Evolutionary conservation across 2,888 invertebrate genomes (phyloP), one percentile per base, ranked within the genome.

Genomic region (Bibio marci): DNA sequence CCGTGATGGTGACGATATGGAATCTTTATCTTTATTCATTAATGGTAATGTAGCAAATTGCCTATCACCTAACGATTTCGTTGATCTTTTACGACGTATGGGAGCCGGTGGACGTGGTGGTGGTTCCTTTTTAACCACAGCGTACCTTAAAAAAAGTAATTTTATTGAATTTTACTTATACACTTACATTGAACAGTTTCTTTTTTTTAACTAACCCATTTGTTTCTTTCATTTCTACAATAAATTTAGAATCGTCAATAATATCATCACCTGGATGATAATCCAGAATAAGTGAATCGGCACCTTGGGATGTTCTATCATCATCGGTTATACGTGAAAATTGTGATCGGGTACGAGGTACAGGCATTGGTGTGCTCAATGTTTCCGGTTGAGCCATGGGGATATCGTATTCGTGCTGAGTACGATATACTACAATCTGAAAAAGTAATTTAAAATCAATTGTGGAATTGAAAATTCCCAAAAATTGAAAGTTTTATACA

Each of bases 1-100:
- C 30, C 75, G 60, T 31, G 63, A 63, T 1, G 82, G 77, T 8
- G 65, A 59, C 1, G 56, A 53, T 18, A 62, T 51, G 45, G 63
- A 65, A 27, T 54, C 57, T 2, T 63, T 56, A 15, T 65, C 64
- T 35, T 58, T 56, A 25, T 54, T 51, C 5, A 57, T 52, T 48
- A 66, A 62, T 8, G 74, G 73, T 34, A 79, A 70, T 1, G 83
- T 82, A 34, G 76, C 75, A 53, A 80, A 83, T 56, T 78, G 69
- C 47, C 71, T 59, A 47, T 70, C 73, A 2, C 56, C 58, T 41
- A 70, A 67, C 39, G 69, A 70, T 45, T 65, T 65, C 11, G 68
- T 65, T 42, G 69, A 67, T 48, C 70, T 65, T 38, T 65, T 62
- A 17, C 67, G 65, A 50, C 75, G 69, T 25, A 68, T 66, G 0